Base-by-base conservation (phyloP, 2,888 invertebrate genomes). In the Nineta flava region DNA sequence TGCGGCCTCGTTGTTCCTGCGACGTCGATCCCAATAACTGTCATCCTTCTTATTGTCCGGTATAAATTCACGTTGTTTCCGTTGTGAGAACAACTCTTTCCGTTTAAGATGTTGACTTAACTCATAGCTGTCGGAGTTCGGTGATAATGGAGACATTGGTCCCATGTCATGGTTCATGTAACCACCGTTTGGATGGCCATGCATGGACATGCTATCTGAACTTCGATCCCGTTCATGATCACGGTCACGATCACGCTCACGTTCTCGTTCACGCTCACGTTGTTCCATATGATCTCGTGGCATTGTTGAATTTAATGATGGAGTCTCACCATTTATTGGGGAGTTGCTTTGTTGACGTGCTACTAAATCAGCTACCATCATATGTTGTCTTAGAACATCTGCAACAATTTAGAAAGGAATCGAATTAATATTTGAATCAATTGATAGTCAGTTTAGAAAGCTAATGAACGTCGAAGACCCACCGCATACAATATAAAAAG, bases 11-110 rank as follows among this genome's bases (percentile, higher is more conserved):
- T 97, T 97, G 70, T 97, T 96, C 52, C 95, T 79, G 54, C 95
- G 76, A 51, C 97, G 76, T 51, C 95, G 80, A 67, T 95, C 94
- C 97, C 97, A 96, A 68, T 96, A 96, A 61, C 87, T 90, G 60
- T 94, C 92, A 62, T 96, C 95, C 65, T 96, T 96, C 66, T 93
- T 93, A 68, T 81, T 88, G 65, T 95, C 95, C 0, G 95, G 95
- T 54, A 94, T 95, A 68, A 96, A 95, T 66, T 95, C 94, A 12
- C 96, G 76, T 63, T 94, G 94, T 64, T 95, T 95, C 59, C 94
- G 79, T 61, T 88, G 87, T 1, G 87, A 86, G 67, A 90, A 87
- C 60, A 88, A 75, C 56, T 90, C 90, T 62, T 90, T 90, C 57
- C 85, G 78, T 58, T 83, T 78, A 50, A 65, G 51, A 53, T 70